A percentile compares a stretch with the other conserved stretches of the same genome.
Evolutionary conservation across 1,140 invertebrate genomes (phyloP).

Genomic region (Fopius arisanus): DNA sequence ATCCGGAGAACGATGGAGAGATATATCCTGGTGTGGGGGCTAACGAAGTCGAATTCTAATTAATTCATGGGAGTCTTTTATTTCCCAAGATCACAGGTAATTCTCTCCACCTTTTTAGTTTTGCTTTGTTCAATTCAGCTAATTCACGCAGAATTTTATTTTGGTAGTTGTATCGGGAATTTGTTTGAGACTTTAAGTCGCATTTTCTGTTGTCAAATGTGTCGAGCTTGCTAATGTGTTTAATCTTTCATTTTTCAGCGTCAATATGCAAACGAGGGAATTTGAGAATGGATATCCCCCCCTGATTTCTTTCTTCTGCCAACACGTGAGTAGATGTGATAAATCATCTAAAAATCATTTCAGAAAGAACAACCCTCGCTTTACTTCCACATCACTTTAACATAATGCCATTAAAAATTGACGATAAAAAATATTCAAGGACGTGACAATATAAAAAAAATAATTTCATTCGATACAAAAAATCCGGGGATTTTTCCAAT

Average conservation of each 20-base stretch:
- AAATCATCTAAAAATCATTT: slow-evolving; percentile 1
- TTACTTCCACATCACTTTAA: background rate
- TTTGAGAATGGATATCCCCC: background rate
- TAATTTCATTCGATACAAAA: no score
- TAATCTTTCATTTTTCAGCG: background rate
- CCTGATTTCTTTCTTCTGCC: background rate
- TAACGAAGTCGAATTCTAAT: slow-evolving; percentile 12
- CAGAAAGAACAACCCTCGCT: background rate
- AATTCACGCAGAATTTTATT: no score
- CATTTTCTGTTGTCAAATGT: no score
- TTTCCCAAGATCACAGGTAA: background rate
- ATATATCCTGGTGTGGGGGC: slow-evolving; percentile 13
- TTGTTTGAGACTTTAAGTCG: no score
- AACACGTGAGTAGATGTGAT: slow-evolving; percentile 8
- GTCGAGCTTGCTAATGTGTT: background rate
- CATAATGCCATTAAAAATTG: background rate
- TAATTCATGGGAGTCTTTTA: background rate
- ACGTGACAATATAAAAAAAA: no score
- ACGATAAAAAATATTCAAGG: no score
- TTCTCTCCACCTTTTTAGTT: background rate
- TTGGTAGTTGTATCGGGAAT: no score
- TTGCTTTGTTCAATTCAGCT: background rate
- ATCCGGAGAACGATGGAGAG: slow-evolving; percentile 12
- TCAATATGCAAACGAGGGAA: slow-evolving; percentile 4
- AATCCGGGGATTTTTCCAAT: no score